A percentile compares a stretch with the other conserved stretches of the same genome.
These are phyloP conservation scores for Whitmania pigra DNA, from an alignment of 1,140 invertebrate species.

Conservation along the genomic window DNA sequence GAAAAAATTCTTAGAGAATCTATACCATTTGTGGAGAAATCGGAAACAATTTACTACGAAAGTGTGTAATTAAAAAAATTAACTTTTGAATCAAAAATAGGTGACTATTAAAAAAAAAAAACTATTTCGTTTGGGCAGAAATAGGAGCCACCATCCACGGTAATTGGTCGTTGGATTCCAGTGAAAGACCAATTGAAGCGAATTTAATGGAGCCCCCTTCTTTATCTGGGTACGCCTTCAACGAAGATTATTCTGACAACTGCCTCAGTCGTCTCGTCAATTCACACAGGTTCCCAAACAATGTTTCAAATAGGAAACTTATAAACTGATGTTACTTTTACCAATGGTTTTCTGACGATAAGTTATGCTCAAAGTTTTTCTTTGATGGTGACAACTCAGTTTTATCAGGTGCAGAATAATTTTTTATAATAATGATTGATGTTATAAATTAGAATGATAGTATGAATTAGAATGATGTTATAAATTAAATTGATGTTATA, in stretches of 20 bases:
- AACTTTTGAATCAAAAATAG: no score
- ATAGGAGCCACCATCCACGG: neutral
- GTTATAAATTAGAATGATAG: no score
- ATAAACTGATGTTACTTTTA: no score
- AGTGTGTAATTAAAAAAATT: no score
- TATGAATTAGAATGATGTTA: no score
- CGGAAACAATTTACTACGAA: no score
- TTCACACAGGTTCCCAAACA: neutral
- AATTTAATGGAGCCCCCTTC: neutral
- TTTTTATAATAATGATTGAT: no score
- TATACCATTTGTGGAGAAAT: no score
- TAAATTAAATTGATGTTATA: no score
- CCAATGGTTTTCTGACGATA: no score
- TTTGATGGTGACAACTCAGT: neutral
- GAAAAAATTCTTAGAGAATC: no score
- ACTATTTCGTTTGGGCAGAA: neutral
- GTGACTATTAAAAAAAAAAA: neutral
- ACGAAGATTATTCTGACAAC: neutral
- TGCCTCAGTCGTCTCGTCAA: neutral
- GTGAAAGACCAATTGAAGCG: neutral
- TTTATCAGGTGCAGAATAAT: neutral
- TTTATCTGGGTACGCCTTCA: neutral
- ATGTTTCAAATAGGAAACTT: neutral
- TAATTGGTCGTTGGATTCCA: neutral
- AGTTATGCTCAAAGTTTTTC: neutral